A percentile compares a stretch with the other conserved stretches of the same genome.
Conservation (phyloP, 2,113 vertebrate genomes). For the Genyomyrus donnyi region DNA sequence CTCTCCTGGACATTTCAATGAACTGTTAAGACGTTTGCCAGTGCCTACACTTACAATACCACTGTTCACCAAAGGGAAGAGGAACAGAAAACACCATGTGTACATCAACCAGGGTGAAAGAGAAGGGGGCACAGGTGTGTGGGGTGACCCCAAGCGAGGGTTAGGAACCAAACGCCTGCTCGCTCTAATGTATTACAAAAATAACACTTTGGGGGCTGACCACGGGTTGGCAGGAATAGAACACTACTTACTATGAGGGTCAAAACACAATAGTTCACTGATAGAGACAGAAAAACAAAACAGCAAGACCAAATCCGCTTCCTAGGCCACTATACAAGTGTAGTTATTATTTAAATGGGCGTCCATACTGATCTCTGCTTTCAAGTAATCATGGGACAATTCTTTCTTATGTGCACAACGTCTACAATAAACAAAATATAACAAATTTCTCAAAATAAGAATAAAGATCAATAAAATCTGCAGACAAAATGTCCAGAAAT, state of each 20-base stretch:
- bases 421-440: slow-evolving; percentile 29
- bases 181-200: slow-evolving; percentile 60
- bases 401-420: background rate
- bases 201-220: slow-evolving; percentile 52
- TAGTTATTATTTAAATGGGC: slow-evolving; percentile 1
- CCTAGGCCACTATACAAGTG: background rate
- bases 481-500: slow-evolving; percentile 27
- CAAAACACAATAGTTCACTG: slow-evolving; percentile 32
- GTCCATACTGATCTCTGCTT: slow-evolving; percentile 16
- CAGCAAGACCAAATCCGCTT: slow-evolving; percentile 1
- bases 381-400: slow-evolving; percentile 7
- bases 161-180: slow-evolving; percentile 19
- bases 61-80: slow-evolving; percentile 61
- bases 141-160: background rate
- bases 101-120: slow-evolving; percentile 51
- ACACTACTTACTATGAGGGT: slow-evolving; percentile 47
- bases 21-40: slow-evolving; percentile 39
- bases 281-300: slow-evolving; percentile 17
- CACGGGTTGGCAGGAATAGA: slow-evolving; percentile 55
- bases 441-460: slow-evolving; percentile 20
- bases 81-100: slow-evolving; percentile 63
- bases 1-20: slow-evolving; percentile 52
- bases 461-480: slow-evolving; percentile 22
- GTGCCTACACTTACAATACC: slow-evolving; percentile 26
- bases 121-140: background rate